Base-by-base conservation (phyloP, 2,113 vertebrate species). In the Sclerurus mexicanus region DNA sequence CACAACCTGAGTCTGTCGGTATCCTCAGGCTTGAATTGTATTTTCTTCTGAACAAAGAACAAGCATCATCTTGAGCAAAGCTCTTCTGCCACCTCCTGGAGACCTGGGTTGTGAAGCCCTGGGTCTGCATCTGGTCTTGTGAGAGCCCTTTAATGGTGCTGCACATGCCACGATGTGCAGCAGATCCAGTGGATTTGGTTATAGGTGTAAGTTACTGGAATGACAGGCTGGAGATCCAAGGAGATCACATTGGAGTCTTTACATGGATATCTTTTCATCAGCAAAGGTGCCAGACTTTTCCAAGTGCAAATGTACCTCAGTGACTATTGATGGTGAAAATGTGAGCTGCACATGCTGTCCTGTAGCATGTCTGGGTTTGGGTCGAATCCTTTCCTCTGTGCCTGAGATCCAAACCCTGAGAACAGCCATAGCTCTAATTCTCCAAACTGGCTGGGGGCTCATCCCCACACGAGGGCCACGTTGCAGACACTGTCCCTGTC, bases 21-120 rank as follows among this genome's bases (percentile, higher is more conserved):
- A 31, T 64, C 50, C 53, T 73, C 52, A 23, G 44, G 28, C 35
- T 67, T 71, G 63, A 94, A 55, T 13, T 71, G 8, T 25, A 20
- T 74, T 78, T 77, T 59, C n/a, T 33, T 83, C 23, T 49, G 19
- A 76, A 56, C 52, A 37, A 76, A 88, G 69, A 58, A 40, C 42
- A 66, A 88, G 10, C n/a, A 67, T 52, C 23, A 50, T 42, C 25
- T 58, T 85, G 37, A 94, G 64, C 63, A 96, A 95, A 92, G 76
- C 95, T 97, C 83, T 96, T 94, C 94, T 1, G 94, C 95, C 92
- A 96, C 83, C 94, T 96, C 92, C 95, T 95, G 96, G 95, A 90
- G 72, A 74, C 50, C 30, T 1, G 44, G 46, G 46, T 69, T 76
- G 59, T 55, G 55, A 52, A 49, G 76, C 22, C 21, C 59, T 30